Base-by-base conservation (phyloP, 1,140 invertebrate genomes). In the Drosophila pandora region DNA sequence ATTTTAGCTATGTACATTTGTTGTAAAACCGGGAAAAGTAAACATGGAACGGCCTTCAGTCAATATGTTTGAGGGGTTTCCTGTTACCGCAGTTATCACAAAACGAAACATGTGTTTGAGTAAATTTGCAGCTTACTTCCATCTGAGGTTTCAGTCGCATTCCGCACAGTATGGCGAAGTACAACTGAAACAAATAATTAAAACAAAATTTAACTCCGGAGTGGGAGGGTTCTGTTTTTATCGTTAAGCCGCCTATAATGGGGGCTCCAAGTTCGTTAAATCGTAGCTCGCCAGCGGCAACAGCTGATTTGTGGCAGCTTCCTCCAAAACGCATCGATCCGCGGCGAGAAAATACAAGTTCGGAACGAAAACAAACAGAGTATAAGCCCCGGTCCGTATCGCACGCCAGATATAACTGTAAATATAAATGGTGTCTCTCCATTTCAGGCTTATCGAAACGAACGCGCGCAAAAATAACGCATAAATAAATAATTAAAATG, bases 401-500 rank as follows among this genome's bases (percentile, higher is more conserved):
- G 17, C 68, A 10, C 59, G 43, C 25, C 34, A 32, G 39, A 58
- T 37, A 67, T 87, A 85, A 85, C 75, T 82, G 79, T 87, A 82
- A 87, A 88, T 87, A 75, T 82, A 87, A 88, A 87, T 87, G 59
- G 60, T 79, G 67, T 88, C 59, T 82, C 65, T 83, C 79, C 78
- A 79, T 87, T 73, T 88, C 71, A 71, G 74, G 83, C 83, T 87
- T 88, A 88, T 87, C 82, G 82, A 87, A 75, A 53, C 60, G 69
- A 85, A 85, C 76, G 81, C 81, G 81, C 81, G 82, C 82, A 71
- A 87, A 85, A 82, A 87, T 79, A 85, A 75, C 69, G 75, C 83
- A 87, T 87, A 87, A 88, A 88, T 87, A 87, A 87, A 88, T 87
- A 87, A 87, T 82, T 88, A 87, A 79, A 70, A 82, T 77, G 37